Conservation (phyloP, 2,888 invertebrate species). For the Pandemis cinnamomeana region DNA sequence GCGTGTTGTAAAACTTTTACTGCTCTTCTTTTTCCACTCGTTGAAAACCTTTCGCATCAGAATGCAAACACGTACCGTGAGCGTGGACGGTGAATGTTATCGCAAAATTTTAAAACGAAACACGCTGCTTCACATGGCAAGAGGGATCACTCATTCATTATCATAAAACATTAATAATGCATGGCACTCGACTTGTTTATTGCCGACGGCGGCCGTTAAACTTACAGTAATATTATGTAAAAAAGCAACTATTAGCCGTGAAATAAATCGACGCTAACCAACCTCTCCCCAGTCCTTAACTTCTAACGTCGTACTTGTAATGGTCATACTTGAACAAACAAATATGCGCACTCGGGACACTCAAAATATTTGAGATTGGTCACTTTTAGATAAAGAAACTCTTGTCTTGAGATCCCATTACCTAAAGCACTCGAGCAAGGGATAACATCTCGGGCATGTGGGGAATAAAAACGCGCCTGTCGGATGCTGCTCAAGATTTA, state of each 20-base stretch:
- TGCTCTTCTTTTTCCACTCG: constrained; percentile 51
- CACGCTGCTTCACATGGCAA: constrained; percentile 12
- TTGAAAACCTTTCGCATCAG: constrained; percentile 23
- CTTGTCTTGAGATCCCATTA: constrained; percentile 33
- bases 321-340: constrained; percentile 11
- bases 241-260: constrained; percentile 7
- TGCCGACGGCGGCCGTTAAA: constrained; percentile 19
- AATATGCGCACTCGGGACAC: constrained; percentile 10
- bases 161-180: constrained; percentile 36
- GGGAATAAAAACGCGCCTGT: constrained; percentile 25
- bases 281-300: constrained; percentile 3
- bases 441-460: constrained; percentile 28
- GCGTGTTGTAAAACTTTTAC: constrained; percentile 57
- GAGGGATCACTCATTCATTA: constrained; percentile 14
- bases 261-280: constrained; percentile 10
- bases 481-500: constrained; percentile 16
- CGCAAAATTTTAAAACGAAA: constrained; percentile 12
- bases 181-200: constrained; percentile 27
- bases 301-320: constrained; percentile 5
- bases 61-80: constrained; percentile 8
- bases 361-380: constrained; percentile 22
- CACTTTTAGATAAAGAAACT: constrained; percentile 23
- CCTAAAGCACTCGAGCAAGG: constrained; percentile 34
- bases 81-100: constrained; percentile 10
- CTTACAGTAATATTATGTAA: constrained; percentile 11